Conservation (phyloP, 2,888 invertebrate genomes). For the Mythimna pallens region DNA sequence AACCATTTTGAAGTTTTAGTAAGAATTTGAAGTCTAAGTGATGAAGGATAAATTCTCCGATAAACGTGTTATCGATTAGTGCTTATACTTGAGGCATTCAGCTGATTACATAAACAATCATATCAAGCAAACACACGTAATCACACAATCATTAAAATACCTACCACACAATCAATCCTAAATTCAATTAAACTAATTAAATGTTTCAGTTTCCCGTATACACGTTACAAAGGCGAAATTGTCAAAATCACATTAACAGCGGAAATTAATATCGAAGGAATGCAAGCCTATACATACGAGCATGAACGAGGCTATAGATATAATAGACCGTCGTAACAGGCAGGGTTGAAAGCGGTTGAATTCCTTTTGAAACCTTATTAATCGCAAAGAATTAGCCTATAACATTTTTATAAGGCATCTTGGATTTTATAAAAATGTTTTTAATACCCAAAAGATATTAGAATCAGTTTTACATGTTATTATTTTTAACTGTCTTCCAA, state of each 20-base stretch:
- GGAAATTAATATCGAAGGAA: constrained; percentile 32
- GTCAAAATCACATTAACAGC: constrained; percentile 3
- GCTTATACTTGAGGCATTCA: not conserved
- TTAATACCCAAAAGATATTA: too few species aligned
- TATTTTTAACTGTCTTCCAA: too few species aligned
- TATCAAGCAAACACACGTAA: not conserved
- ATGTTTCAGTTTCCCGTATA: not conserved
- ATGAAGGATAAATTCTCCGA: too few species aligned
- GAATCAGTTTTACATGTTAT: too few species aligned
- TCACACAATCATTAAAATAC: constrained; percentile 5
- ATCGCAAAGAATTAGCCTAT: constrained; percentile 16
- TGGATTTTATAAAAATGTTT: too few species aligned
- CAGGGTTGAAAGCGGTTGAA: constrained; percentile 13
- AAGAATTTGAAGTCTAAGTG: too few species aligned
- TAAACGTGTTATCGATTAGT: too few species aligned
- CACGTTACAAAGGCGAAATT: constrained; percentile 14
- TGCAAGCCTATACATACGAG: constrained; percentile 36
- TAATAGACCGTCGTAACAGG: constrained; percentile 10
- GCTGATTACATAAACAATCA: not conserved
- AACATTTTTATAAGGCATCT: not conserved
- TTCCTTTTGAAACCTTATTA: constrained; percentile 15
- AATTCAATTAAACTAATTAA: constrained; percentile 27
- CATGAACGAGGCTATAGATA: not conserved
- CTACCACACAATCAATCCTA: not conserved
- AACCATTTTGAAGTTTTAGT: too few species aligned